A percentile compares a stretch with the other conserved stretches of the same genome.
Conservation (phyloP, 1,140 invertebrate genomes). For the Penaeus japonicus region DNA sequence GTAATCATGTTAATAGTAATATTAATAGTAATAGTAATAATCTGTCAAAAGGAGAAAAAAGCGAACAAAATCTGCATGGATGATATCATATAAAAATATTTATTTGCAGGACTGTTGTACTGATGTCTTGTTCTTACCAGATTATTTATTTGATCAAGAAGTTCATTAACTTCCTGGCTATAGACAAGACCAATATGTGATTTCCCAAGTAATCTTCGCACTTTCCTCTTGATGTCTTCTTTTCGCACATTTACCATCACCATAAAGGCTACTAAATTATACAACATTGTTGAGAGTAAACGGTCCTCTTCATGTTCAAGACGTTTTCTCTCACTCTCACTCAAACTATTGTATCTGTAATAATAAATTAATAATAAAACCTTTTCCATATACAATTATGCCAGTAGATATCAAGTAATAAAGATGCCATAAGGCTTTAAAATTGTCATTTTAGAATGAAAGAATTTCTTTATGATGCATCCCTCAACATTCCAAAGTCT, state of each 20-base stretch:
- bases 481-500: too few relatives aligned
- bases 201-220: constrained; percentile 93
- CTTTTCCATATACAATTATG: background rate
- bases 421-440: background rate
- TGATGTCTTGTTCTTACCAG: constrained; percentile 74
- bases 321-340: constrained; percentile 92
- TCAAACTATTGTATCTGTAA: constrained; percentile 85
- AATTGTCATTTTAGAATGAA: too few relatives aligned
- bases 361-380: background rate
- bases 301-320: constrained; percentile 98
- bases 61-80: too few relatives aligned
- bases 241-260: constrained; percentile 92
- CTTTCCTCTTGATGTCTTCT: constrained; percentile 87
- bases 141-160: constrained; percentile 94
- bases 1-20: background rate
- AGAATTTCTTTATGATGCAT: too few relatives aligned
- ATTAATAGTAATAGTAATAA: background rate
- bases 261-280: constrained; percentile 96
- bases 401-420: background rate
- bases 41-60: too few relatives aligned
- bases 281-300: constrained; percentile 92
- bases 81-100: too few relatives aligned
- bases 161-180: constrained; percentile 95
- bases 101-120: too few relatives aligned
- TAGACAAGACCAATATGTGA: constrained; percentile 98